Evolutionary conservation across 2,888 invertebrate genomes (phyloP), one percentile per base, ranked within the genome.

Genomic region (Xestobium rufovillosum): DNA sequence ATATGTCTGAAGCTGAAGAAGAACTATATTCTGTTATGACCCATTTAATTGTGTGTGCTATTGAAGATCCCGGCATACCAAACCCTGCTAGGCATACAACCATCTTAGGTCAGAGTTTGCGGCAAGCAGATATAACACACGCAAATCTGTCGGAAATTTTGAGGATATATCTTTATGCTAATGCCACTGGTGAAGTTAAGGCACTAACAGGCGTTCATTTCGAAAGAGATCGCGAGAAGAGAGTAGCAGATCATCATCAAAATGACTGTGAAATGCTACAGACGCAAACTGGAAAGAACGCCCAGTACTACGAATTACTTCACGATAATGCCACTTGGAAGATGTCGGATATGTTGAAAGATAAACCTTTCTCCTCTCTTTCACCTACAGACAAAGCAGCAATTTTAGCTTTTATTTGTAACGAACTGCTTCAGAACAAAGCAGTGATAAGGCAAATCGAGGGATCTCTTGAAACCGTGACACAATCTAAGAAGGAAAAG

Each of bases 361-460:
- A 83, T 60, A 83, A 82, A 47, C 88, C 94, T 0, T 92, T 90
- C 69, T 75, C 90, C 38, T 80, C 91, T 0, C 69, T 96, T 2
- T 83, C 80, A 59, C 79, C 92, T 2, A 84, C 86, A 0, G 78
- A 82, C 48, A 96, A 96, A 62, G 83, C 91, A 0, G 80, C 84
- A 45, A 86, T 95, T 55, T 67, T 96, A 31, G 87, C 89, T 1
- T 92, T 86, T 68, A 73, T 96, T 14, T 95, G 95, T 68, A 90
- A 96, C 66, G 95, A 97, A 64, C 72, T 97, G 50, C 73, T 96
- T 28, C 88, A 91, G 66, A 94, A 92, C 65, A 91, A 92, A 66
- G 80, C 87, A 6, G 86, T 95, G 47, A 71, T 88, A 54, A 75
- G 85, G 17, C 94, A 95, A 65, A 84, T 96, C 37, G 96, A 96